Percentiles rank a stretch among this genome's conserved stretches.
Evolutionary conservation across 2,797 vertebrate species (phyloP).

Genomic region (Circus cinereus): DNA sequence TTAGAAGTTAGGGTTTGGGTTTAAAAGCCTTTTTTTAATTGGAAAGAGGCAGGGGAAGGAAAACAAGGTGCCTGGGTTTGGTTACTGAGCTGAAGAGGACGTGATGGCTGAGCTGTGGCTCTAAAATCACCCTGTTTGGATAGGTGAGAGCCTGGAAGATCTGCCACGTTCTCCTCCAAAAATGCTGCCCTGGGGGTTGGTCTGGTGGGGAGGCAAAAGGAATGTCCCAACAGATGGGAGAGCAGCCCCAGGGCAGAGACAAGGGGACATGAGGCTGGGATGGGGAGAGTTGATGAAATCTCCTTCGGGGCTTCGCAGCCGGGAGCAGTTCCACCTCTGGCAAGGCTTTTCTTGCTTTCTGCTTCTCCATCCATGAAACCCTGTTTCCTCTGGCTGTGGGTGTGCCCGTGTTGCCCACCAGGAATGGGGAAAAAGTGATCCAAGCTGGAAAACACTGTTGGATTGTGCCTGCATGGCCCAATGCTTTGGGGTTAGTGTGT

Average conservation of each 20-base stretch:
- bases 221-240: not conserved
- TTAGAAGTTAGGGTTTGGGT: not conserved
- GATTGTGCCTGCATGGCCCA: rapidly evolving
- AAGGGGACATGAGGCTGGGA: not conserved
- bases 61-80: not conserved
- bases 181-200: not conserved
- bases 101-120: not conserved
- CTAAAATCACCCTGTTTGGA: not conserved
- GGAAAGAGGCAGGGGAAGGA: not conserved
- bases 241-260: not conserved
- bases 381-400: not conserved
- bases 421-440: not conserved
- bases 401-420: not conserved
- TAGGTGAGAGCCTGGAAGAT: not conserved
- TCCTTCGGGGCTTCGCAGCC: rapidly evolving
- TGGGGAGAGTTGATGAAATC: not conserved
- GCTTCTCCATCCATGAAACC: not conserved
- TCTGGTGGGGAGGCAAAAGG: not conserved
- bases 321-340: not conserved
- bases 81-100: not conserved
- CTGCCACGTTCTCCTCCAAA: not conserved
- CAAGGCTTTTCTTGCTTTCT: not conserved
- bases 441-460: not conserved
- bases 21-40: not conserved
- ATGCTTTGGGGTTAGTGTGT: not conserved